Percentiles rank a stretch among this genome's conserved stretches.
Evolutionary conservation across 2,113 vertebrate genomes (phyloP).

Genomic region (Poicephalus gulielmi): DNA sequence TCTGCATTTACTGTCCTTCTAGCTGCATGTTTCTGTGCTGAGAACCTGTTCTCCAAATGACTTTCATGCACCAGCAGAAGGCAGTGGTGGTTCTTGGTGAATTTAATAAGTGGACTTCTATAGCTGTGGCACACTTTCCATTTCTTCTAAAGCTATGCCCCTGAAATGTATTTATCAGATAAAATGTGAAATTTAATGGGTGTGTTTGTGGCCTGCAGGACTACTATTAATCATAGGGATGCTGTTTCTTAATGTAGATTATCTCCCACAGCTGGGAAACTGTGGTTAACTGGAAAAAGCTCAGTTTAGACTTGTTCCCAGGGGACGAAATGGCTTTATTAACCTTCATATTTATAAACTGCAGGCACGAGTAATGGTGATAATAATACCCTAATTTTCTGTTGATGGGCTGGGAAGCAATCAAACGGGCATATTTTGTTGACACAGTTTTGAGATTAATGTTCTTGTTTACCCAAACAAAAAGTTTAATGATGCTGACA

Average conservation of each 20-base stretch:
- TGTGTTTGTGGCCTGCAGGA: slow-evolving; percentile 6
- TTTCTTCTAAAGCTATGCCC: not conserved
- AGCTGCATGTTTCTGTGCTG: not conserved
- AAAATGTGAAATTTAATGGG: not conserved
- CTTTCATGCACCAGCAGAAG: not conserved
- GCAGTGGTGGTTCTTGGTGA: not conserved
- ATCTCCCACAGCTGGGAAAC: slow-evolving; percentile 25
- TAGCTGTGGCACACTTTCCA: not conserved
- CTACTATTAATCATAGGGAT: slow-evolving; percentile 29
- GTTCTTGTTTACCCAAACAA: not conserved
- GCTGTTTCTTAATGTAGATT: not conserved
- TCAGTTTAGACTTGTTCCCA: not conserved
- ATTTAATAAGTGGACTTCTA: not conserved
- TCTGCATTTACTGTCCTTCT: not conserved
- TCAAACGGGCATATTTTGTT: not conserved
- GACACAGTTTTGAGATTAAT: not conserved
- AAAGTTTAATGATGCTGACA: not conserved
- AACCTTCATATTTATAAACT: slow-evolving; percentile 35
- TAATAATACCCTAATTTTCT: not conserved
- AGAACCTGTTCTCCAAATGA: not conserved
- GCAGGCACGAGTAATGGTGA: not conserved
- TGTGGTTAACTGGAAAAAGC: slow-evolving; percentile 16
- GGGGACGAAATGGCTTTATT: slow-evolving; percentile 21
- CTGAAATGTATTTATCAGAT: not conserved
- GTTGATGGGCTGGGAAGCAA: not conserved